Conservation (phyloP, 92 coral and sea anemone species). For the Phymanthus crucifer region DNA sequence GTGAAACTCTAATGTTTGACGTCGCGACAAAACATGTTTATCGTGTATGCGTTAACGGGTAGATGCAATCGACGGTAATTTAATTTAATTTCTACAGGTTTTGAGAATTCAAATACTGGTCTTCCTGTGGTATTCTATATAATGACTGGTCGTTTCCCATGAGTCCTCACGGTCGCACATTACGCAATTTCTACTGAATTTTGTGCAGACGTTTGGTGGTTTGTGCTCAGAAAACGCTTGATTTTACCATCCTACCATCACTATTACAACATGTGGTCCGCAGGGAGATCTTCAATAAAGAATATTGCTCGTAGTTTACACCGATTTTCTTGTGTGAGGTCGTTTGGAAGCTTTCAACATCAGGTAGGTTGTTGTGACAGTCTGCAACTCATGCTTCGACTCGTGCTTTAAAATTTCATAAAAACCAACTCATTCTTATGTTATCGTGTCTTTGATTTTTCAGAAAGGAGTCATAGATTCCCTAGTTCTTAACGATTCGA, state of each 20-base stretch:
- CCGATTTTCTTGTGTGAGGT: conserved; percentile 34
- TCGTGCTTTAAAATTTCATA: not conserved
- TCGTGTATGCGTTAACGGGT: too few relatives aligned
- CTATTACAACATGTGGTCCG: conserved; percentile 59
- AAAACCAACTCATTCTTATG: not conserved
- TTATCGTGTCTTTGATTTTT: not conserved
- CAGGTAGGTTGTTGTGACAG: not conserved
- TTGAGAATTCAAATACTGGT: too few relatives aligned
- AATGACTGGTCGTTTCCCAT: conserved; percentile 18
- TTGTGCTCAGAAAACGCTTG: not conserved
- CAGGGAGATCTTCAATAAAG: conserved; percentile 65
- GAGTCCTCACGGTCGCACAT: conserved; percentile 9
- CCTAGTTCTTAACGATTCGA: conserved; percentile 36
- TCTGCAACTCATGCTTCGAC: not conserved
- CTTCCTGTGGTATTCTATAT: conserved; percentile 25
- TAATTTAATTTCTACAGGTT: too few relatives aligned
- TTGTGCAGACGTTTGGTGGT: not conserved
- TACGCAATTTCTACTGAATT: conserved; percentile 30
- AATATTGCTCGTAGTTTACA: conserved; percentile 54
- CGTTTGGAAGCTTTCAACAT: conserved; percentile 38
- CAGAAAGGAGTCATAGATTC: conserved; percentile 44
- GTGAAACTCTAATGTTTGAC: too few relatives aligned
- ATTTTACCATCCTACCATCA: not conserved
- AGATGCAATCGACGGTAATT: too few relatives aligned
- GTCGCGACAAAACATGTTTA: too few relatives aligned